A percentile compares a stretch with the other conserved stretches of the same genome.
Evolutionary conservation across 2,888 invertebrate genomes (phyloP).

Genomic region (Pandemis heparana): DNA sequence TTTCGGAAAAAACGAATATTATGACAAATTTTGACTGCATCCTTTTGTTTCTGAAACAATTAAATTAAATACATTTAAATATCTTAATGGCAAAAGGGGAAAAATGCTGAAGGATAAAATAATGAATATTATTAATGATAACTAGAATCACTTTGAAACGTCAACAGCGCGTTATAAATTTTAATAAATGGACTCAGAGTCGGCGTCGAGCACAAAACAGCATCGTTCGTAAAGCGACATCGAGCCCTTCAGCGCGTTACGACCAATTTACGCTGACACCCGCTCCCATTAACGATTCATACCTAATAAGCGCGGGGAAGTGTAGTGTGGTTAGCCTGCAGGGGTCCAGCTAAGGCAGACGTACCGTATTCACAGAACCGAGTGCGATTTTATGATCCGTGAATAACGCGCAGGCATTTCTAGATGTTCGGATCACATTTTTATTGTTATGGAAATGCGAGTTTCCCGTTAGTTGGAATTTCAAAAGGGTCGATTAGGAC

Average conservation of each 20-base stretch:
- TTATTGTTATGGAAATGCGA: slow-evolving; percentile 86
- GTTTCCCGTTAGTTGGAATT: slow-evolving; percentile 85
- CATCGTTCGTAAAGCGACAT: slow-evolving; percentile 64
- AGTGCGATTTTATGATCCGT: slow-evolving; percentile 84
- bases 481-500: slow-evolving; percentile 85
- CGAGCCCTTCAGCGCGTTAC: slow-evolving; percentile 62
- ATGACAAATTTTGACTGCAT: background rate
- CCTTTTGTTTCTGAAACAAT: background rate
- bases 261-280: slow-evolving; percentile 72
- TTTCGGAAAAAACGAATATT: too few relatives aligned
- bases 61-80: background rate
- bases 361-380: slow-evolving; percentile 69
- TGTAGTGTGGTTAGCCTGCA: slow-evolving; percentile 55
- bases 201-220: slow-evolving; percentile 64
- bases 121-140: slow-evolving; percentile 13
- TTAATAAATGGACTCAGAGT: slow-evolving; percentile 60
- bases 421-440: slow-evolving; percentile 85
- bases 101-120: background rate
- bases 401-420: slow-evolving; percentile 84
- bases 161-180: slow-evolving; percentile 55
- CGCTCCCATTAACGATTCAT: slow-evolving; percentile 52
- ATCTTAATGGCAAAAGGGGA: background rate
- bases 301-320: slow-evolving; percentile 59
- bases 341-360: slow-evolving; percentile 76
- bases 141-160: slow-evolving; percentile 50